Base-by-base conservation (phyloP, 1,140 invertebrate genomes). In the Zaprionus ghesquierei region DNA sequence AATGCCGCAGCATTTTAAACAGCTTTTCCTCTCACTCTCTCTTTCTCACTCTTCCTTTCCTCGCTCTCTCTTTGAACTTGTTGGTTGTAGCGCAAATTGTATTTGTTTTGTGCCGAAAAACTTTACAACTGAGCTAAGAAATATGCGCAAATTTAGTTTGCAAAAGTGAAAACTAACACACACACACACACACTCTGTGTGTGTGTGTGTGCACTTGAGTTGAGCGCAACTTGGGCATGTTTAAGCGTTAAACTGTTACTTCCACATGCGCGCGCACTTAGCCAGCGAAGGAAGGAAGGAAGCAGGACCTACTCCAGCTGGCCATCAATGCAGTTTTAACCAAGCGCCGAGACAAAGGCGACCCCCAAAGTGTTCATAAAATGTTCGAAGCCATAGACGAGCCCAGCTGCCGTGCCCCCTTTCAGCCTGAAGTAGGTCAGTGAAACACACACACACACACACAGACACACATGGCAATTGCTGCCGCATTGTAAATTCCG, bases 241-340 rank as follows among this genome's bases (percentile, higher is more conserved):
- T 87, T 81, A 71, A 86, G 82, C 81, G 82, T 79, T 87, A 87
- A 85, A 86, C 81, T 87, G 81, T 82, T 87, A 86, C 79, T 86
- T 86, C 82, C 82, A 82, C 82, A 87, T 81, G 79, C 71, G 59
- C 71, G 66, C 59, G 59, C 66, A 69, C 59, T 59, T 25, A 33
- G 33, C 51, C n/a, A 44, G 31, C 2, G n/a, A 3, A 44, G 41
- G 9, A 9, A 41, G 38, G 4, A 13, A 33, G 31, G 33, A 33
- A 22, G 46, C 59, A 44, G 46, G 53, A 66, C 71, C 58, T 75
- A 74, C 73, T 75, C 59, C 77, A 81, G 81, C 66, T 72, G 81
- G 82, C 82, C 79, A 85, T 85, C 82, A 85, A 87, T 70, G 79
- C 55, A 53, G 82, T 74, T 63, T 71, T 69, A 78, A 84, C 77